Percentiles rank a stretch among this genome's conserved stretches.
Evolutionary conservation across 2,113 vertebrate species (phyloP).

Genomic region (Catharus fuscescens): DNA sequence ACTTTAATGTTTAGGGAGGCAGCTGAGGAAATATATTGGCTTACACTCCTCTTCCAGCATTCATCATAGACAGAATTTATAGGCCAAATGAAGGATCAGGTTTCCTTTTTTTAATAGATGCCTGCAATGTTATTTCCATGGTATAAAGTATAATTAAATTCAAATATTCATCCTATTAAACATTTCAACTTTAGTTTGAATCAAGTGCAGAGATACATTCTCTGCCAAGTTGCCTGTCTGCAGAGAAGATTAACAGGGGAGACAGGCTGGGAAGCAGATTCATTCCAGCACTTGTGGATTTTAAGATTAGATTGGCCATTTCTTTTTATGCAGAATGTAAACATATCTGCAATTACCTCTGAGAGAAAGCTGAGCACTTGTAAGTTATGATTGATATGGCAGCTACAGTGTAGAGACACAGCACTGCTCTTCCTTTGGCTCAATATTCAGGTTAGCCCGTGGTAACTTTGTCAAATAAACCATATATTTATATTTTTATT

Average conservation of each 20-base stretch:
- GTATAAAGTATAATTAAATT: conserved; percentile 19
- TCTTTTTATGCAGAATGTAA: conserved; percentile 14
- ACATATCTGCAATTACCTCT: neutral
- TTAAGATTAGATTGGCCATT: neutral
- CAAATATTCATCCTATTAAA: neutral
- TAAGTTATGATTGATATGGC: neutral
- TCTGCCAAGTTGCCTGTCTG: neutral
- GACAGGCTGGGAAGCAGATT: neutral
- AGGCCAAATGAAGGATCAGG: conserved; percentile 12
- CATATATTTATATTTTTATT: no score
- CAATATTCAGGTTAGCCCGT: neutral
- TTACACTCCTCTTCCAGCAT: conserved; percentile 27
- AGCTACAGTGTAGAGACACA: neutral
- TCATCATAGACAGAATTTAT: neutral
- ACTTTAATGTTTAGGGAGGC: conserved; percentile 62
- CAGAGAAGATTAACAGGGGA: neutral
- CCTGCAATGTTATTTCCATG: neutral
- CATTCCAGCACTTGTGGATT: neutral
- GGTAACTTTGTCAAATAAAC: neutral
- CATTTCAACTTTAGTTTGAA: neutral
- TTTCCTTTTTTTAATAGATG: neutral
- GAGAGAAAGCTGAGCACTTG: neutral
- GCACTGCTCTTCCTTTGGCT: neutral
- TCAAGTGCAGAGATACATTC: neutral
- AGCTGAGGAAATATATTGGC: conserved; percentile 40